phyloP scores from a whole-genome alignment of 2,888 invertebrate genomes.

The Temnothorax rugatulus region DNA sequence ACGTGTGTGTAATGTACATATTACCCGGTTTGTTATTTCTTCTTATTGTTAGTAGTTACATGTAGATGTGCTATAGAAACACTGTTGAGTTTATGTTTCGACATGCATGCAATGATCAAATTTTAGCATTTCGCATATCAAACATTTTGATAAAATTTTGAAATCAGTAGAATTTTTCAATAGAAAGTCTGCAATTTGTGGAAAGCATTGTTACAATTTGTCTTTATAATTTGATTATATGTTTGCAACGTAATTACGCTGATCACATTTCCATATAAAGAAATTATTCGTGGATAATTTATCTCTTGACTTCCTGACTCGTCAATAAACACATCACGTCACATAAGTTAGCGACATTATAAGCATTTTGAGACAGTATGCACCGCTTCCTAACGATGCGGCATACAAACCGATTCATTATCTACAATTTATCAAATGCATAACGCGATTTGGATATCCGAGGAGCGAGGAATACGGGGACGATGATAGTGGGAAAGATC shows the following conservation, averaged over 20 bases:
- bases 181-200: background rate
- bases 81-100: background rate
- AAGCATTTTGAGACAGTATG: background rate
- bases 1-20: background rate
- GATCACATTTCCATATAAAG: background rate
- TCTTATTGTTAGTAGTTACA: background rate
- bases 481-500: slow-evolving; percentile 69
- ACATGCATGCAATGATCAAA: background rate
- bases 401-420: background rate
- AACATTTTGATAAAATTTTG: background rate
- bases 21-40: background rate
- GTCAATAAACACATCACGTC: background rate
- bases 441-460: slow-evolving; percentile 7
- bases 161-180: background rate
- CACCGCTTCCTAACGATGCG: background rate
- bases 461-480: slow-evolving; percentile 27
- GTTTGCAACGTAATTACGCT: background rate
- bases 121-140: background rate
- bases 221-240: background rate
- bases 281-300: background rate
- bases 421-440: background rate
- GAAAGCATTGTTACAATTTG: background rate
- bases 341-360: background rate
- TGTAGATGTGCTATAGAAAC: background rate
- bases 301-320: background rate